Percentiles rank a stretch among this genome's conserved stretches.
These are phyloP conservation scores for Spinibarbus caldwelli DNA, from an alignment of 2,797 vertebrate species.

Conservation along the genomic window DNA sequence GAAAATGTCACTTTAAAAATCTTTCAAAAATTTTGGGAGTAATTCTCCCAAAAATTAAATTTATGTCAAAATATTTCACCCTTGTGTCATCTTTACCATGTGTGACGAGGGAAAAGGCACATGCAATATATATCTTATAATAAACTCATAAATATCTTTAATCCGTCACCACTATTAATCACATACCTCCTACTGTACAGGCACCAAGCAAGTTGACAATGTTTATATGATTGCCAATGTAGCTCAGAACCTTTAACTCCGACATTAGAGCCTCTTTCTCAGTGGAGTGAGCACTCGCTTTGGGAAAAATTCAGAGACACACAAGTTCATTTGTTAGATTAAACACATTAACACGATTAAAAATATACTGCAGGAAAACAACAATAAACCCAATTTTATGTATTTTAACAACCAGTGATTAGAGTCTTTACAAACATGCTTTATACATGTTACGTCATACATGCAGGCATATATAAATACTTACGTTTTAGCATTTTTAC, in stretches of 20 bases:
- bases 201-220: slow-evolving; percentile 97
- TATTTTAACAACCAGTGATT: not conserved
- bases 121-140: not conserved
- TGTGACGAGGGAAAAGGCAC: not conserved
- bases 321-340: not conserved
- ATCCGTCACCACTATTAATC: not conserved
- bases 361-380: not conserved
- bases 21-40: not conserved
- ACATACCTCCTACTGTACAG: slow-evolving; percentile 91
- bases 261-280: slow-evolving; percentile 98
- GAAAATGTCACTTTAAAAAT: not conserved
- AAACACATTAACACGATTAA: not conserved
- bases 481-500: slow-evolving; percentile 99
- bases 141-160: not conserved
- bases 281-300: slow-evolving; percentile 93
- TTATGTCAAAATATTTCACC: not conserved
- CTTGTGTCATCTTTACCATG: not conserved
- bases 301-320: slow-evolving; percentile 32
- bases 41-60: not conserved
- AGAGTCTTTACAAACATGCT: not conserved
- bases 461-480: slow-evolving; percentile 59
- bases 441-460: not conserved
- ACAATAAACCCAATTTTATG: not conserved
- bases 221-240: slow-evolving; percentile 96
- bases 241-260: slow-evolving; percentile 96